These are phyloP conservation scores for Atethmia centrago DNA, from an alignment of 2,888 invertebrate genomes.

Conservation along the genomic window DNA sequence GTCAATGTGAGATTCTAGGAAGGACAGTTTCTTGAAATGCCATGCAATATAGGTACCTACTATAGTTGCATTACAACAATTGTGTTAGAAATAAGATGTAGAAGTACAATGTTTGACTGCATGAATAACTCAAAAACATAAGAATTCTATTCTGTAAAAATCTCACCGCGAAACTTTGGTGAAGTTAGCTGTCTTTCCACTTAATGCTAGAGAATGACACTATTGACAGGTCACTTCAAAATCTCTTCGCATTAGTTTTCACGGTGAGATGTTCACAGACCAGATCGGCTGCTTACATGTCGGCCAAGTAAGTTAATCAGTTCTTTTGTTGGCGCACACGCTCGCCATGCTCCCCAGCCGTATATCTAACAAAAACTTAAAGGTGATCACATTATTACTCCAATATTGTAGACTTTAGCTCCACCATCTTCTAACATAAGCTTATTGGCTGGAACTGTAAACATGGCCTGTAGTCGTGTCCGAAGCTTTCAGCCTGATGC, in stretches of 20 bases:
- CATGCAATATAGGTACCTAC: not conserved
- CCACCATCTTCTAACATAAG: conserved; percentile 63
- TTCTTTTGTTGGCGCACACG: not conserved
- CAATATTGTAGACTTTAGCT: conserved; percentile 71
- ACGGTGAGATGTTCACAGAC: not conserved
- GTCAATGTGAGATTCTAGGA: not conserved
- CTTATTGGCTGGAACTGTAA: conserved; percentile 58
- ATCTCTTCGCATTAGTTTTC: not conserved
- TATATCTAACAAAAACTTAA: conserved; percentile 60
- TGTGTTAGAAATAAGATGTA: not conserved
- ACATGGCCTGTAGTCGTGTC: conserved; percentile 31
- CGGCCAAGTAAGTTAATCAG: not conserved
- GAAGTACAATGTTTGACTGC: not conserved
- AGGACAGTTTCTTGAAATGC: not conserved
- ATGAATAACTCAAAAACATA: not conserved
- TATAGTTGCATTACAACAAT: not conserved
- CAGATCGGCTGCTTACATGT: not conserved
- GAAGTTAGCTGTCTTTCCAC: not conserved
- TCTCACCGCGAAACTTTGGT: not conserved
- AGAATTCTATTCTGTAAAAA: not conserved
- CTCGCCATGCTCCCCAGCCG: conserved; percentile 17
- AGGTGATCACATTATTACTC: conserved; percentile 67
- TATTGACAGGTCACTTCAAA: not conserved
- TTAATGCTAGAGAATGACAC: not conserved
- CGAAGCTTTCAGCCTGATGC: conserved; percentile 58